Conservation (phyloP, 2,113 vertebrate species). For the Syngnathus floridae region DNA sequence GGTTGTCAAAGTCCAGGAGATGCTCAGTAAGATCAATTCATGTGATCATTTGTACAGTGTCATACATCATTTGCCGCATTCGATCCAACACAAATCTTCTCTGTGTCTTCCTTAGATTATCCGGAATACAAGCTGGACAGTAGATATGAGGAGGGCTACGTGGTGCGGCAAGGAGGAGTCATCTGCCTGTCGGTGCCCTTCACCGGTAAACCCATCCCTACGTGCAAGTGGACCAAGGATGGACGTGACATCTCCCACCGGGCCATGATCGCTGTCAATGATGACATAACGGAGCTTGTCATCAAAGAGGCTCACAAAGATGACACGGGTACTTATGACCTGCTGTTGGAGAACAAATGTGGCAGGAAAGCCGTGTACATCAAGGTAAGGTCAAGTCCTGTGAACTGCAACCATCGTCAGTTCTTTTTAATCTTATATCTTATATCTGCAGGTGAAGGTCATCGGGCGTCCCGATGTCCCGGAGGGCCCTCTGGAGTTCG, state of each 20-base stretch:
- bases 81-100: neutral
- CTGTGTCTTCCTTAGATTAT: conserved; percentile 73
- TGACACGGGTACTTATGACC: conserved; percentile 92
- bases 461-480: conserved; percentile 91
- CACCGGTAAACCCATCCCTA: conserved; percentile 92
- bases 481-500: conserved; percentile 95
- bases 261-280: conserved; percentile 92
- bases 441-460: conserved; percentile 74
- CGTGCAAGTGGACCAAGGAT: conserved; percentile 98
- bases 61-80: neutral
- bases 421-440: neutral
- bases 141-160: conserved; percentile 87
- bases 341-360: conserved; percentile 95
- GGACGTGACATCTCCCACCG: conserved; percentile 89
- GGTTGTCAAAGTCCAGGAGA: conserved; percentile 95
- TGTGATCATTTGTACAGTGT: neutral
- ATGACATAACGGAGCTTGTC: conserved; percentile 92
- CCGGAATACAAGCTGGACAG: conserved; percentile 89
- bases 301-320: conserved; percentile 95
- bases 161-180: conserved; percentile 92
- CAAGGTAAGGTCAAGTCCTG: conserved; percentile 65
- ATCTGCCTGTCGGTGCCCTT: conserved; percentile 90
- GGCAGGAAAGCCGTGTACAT: conserved; percentile 95
- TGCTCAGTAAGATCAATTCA: conserved; percentile 82
- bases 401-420: neutral